These are phyloP conservation scores for Fulica atra DNA, from an alignment of 2,113 vertebrate genomes.

Conservation along the genomic window DNA sequence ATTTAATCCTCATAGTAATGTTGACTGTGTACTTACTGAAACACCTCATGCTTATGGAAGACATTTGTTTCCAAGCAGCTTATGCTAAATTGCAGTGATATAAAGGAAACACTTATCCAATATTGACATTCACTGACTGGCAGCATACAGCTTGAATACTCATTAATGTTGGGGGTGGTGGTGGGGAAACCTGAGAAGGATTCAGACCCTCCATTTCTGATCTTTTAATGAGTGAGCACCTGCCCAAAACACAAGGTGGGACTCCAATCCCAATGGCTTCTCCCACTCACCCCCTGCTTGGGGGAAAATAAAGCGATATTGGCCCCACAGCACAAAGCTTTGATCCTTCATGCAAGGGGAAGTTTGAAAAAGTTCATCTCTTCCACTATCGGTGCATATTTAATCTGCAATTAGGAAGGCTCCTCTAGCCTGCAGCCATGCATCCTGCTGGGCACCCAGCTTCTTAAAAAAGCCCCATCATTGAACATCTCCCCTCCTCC, in stretches of 20 bases:
- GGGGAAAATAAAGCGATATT: not conserved
- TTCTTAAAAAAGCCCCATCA: not conserved
- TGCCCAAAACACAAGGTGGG: not conserved
- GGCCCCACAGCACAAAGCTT: not conserved
- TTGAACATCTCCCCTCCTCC: not conserved
- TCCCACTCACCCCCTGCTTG: not conserved
- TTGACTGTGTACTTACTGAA: conserved; percentile 74
- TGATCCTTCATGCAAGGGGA: not conserved
- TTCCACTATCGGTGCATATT: fast-evolving
- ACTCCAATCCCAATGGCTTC: not conserved
- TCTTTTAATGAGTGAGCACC: not conserved
- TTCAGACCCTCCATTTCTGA: not conserved
- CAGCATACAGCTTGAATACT: conserved; percentile 64
- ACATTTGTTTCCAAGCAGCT: conserved; percentile 80
- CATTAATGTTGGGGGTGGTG: conserved; percentile 13
- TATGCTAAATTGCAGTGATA: conserved; percentile 77
- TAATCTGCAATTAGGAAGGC: not conserved
- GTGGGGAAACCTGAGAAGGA: not conserved
- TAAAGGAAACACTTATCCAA: conserved; percentile 79
- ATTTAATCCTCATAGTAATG: conserved; percentile 71
- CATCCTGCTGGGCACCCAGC: not conserved
- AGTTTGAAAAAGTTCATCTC: not conserved
- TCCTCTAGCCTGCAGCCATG: not conserved
- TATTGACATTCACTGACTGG: conserved; percentile 80
- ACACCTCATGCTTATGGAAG: conserved; percentile 72